Conservation (phyloP, 2,888 invertebrate genomes). For the Catocala nupta region DNA sequence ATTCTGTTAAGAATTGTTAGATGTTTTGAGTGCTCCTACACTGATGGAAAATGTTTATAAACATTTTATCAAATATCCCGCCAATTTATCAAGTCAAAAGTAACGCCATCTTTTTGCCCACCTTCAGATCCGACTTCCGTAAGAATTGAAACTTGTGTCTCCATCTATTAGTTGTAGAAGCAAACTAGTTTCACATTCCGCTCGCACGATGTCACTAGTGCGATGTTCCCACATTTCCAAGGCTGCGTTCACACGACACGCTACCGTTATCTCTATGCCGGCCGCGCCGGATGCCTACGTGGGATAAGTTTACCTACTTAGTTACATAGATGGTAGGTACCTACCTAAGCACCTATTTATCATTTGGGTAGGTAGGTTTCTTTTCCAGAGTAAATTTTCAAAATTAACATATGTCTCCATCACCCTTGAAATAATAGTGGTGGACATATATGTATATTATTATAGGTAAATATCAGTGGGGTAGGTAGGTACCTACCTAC, state of each 20-base stretch:
- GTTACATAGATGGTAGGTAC: neutral
- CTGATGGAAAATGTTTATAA: too few relatives aligned
- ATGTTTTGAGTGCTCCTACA: too few relatives aligned
- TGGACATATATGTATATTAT: too few relatives aligned
- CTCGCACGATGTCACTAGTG: slow-evolving; percentile 46
- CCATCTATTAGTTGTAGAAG: slow-evolving; percentile 27
- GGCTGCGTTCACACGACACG: slow-evolving; percentile 51
- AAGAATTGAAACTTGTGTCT: neutral
- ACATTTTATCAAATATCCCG: slow-evolving; percentile 1
- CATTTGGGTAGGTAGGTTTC: slow-evolving; percentile 3
- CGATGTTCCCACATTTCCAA: slow-evolving; percentile 43
- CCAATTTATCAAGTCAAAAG: neutral
- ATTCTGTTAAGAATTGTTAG: too few relatives aligned
- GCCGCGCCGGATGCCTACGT: slow-evolving; percentile 18
- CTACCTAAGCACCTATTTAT: neutral
- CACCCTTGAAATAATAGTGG: too few relatives aligned
- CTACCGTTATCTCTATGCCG: slow-evolving; percentile 47
- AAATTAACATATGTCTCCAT: too few relatives aligned
- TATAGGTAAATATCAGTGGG: too few relatives aligned
- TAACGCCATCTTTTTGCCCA: slow-evolving; percentile 33
- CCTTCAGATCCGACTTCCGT: neutral
- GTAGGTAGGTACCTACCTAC: too few relatives aligned
- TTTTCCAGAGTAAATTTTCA: too few relatives aligned
- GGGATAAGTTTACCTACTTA: slow-evolving; percentile 2
- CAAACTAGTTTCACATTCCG: slow-evolving; percentile 20